phyloP scores from a whole-genome alignment of 1,140 invertebrate species.

The Cecropterus lyciades region DNA sequence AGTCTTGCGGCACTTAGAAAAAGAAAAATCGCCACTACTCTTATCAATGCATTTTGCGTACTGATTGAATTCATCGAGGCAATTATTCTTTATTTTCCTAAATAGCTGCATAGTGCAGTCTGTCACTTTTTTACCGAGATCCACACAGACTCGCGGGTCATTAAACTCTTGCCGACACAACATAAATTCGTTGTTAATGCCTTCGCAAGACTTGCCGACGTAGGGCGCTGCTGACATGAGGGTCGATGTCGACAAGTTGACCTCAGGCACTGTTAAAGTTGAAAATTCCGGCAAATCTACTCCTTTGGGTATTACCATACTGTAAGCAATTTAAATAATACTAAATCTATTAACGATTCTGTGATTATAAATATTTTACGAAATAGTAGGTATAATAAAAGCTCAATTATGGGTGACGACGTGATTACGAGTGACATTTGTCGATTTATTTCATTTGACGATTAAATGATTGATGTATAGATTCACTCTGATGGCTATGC shows the following conservation, averaged over 20 bases:
- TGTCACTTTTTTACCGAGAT: slow-evolving; percentile 96
- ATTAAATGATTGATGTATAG: not conserved
- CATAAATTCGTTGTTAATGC: slow-evolving; percentile 97
- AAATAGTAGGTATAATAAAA: not conserved
- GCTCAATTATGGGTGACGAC: not conserved
- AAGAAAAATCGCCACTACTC: slow-evolving; percentile 87
- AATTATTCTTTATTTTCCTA: slow-evolving; percentile 92
- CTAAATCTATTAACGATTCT: not conserved
- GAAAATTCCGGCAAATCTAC: slow-evolving; percentile 89
- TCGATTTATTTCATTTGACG: not conserved
- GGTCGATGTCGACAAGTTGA: slow-evolving; percentile 91
- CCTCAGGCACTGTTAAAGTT: slow-evolving; percentile 92
- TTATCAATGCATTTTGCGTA: slow-evolving; percentile 96
- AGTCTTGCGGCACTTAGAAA: slow-evolving; percentile 91
- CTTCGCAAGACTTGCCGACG: slow-evolving; percentile 95
- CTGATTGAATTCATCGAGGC: slow-evolving; percentile 92
- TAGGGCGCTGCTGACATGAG: slow-evolving; percentile 93
- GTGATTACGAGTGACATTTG: not conserved
- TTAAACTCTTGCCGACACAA: slow-evolving; percentile 92
- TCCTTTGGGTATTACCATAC: slow-evolving; percentile 89
- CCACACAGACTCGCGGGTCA: slow-evolving; percentile 94
- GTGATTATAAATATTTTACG: not conserved
- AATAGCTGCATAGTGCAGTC: slow-evolving; percentile 95
- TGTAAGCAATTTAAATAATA: slow-evolving; percentile 8
- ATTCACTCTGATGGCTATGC: not conserved